These are phyloP conservation scores for Forbesichthys papilliferus DNA, from an alignment of 2,113 vertebrate genomes.

Conservation along the genomic window DNA sequence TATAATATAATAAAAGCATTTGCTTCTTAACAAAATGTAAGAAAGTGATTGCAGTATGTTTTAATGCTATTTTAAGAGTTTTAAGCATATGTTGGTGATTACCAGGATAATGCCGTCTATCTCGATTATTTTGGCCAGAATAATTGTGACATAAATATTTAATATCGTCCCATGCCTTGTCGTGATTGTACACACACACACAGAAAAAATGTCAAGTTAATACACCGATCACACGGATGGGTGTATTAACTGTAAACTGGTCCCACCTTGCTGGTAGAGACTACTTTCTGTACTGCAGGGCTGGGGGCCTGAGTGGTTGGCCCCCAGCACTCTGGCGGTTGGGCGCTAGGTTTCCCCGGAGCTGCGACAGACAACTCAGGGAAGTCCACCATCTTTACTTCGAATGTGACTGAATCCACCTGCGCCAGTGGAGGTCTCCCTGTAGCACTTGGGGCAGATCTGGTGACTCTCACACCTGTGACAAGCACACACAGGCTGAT, in stretches of 20 bases:
- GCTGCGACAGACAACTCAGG: conserved; percentile 61
- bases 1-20: too few relatives aligned
- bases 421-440: conserved; percentile 29
- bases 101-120: too few relatives aligned
- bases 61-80: too few relatives aligned
- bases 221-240: too few relatives aligned
- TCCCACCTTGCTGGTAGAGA: conserved; percentile 40
- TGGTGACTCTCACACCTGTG: conserved; percentile 46
- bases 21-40: too few relatives aligned
- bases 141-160: too few relatives aligned
- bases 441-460: conserved; percentile 39
- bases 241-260: neutral
- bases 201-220: too few relatives aligned
- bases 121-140: too few relatives aligned
- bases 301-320: conserved; percentile 1
- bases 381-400: conserved; percentile 75
- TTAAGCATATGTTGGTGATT: too few relatives aligned
- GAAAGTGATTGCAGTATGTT: too few relatives aligned
- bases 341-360: neutral
- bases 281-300: neutral
- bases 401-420: conserved; percentile 44
- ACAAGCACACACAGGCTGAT: neutral
- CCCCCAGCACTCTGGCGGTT: conserved; percentile 46
- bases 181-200: too few relatives aligned
- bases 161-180: too few relatives aligned